Base-by-base conservation (phyloP, 2,888 invertebrate species). In the Acleris emargana region DNA sequence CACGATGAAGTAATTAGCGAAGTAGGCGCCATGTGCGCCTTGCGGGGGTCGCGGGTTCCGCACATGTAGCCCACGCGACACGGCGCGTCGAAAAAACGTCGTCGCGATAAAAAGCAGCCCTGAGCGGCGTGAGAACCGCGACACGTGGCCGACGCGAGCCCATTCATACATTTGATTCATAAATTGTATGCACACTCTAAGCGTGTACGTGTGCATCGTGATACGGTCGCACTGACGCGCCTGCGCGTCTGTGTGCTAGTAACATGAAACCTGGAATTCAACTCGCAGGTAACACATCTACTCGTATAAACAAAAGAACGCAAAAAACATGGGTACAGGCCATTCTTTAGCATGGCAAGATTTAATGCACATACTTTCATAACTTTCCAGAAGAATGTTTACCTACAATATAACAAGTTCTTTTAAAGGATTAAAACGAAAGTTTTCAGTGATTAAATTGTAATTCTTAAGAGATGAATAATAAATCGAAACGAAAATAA, bases 91-190 rank as follows among this genome's bases (percentile, higher is more conserved):
- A 84, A 85, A 74, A 83, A 84, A 83, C 80, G 78, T 76, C 80
- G 80, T 80, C 72, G 79, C 83, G 84, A 88, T 86, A 90, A 90
- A 89, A 90, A 89, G 86, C 82, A 79, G 75, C 72, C 76, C 70
- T 64, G 67, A 68, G 71, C 69, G 84, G 84, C 91, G 91, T 91
- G 91, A 91, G 91, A 91, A 92, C 89, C 72, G 58, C 80, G 87
- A 82, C 91, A 91, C 90, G 91, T 91, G 91, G 87, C 87, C 76
- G 74, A 76, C 82, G 80, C 79, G 75, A 81, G 82, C 86, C 86
- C 91, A 91, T 91, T 91, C 91, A 91, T 88, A 86, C 86, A 88
- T 91, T 90, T 91, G 89, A 91, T 91, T 91, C 91, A 91, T 91
- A 86, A 88, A 84, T 80, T 82, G 82, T 81, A 81, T 77, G 74